Conservation (phyloP, 1,140 invertebrate species). For the Latrodectus geometricus region DNA sequence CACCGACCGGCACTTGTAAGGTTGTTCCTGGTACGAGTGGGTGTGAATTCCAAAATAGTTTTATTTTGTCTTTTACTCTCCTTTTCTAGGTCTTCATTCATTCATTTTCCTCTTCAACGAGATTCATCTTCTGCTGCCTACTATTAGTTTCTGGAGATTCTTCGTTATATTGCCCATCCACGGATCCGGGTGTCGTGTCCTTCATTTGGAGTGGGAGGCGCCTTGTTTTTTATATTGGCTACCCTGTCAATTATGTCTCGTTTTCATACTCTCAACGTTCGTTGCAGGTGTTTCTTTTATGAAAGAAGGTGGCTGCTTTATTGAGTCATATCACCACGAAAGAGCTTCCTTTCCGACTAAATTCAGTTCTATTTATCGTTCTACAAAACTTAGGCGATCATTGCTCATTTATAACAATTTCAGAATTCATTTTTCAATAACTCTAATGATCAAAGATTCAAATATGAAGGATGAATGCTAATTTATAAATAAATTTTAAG, state of each 20-base stretch:
- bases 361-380: no score
- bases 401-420: no score
- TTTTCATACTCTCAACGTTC: background rate
- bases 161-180: constrained; percentile 9
- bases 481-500: no score
- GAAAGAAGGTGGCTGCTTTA: no score
- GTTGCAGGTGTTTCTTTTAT: background rate
- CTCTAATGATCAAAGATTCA: no score
- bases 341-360: no score
- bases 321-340: no score
- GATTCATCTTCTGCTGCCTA: background rate
- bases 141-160: constrained; percentile 1
- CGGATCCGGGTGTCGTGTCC: background rate
- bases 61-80: constrained; percentile 22
- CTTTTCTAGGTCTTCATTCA: background rate
- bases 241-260: constrained; percentile 7
- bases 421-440: no score
- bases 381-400: no score
- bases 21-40: constrained; percentile 34
- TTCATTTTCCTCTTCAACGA: constrained; percentile 17
- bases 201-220: background rate
- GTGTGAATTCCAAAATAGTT: constrained; percentile 52
- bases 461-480: no score
- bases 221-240: no score
- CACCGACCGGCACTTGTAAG: constrained; percentile 45